Evolutionary conservation across 2,797 vertebrate species (phyloP).

Genomic region (Gephyroberyx darwinii): DNA sequence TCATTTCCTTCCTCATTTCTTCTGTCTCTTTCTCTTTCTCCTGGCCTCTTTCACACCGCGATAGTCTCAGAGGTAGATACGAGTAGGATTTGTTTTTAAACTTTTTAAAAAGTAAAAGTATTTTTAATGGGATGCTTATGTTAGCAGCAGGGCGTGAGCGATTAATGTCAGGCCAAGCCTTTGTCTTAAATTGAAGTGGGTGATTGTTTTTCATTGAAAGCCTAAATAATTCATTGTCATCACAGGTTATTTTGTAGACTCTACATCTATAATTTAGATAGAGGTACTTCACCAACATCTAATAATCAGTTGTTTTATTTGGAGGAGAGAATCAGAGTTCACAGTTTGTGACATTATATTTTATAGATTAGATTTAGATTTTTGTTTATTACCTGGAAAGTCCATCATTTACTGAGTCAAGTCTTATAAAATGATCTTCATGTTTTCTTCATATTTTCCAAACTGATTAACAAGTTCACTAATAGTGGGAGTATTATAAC

Average conservation of each 20-base stretch:
- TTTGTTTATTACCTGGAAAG: too few species aligned
- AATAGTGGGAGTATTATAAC: not conserved
- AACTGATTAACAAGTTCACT: not conserved
- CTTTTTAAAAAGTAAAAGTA: not conserved
- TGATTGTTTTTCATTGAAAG: not conserved
- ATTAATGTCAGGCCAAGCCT: not conserved
- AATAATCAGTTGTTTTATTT: not conserved
- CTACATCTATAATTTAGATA: not conserved
- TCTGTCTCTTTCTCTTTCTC: slow-evolving; percentile 6
- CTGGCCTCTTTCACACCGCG: slow-evolving; percentile 30
- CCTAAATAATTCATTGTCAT: not conserved
- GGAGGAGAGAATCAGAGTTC: not conserved
- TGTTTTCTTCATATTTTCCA: slow-evolving; percentile 5
- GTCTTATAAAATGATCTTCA: too few species aligned
- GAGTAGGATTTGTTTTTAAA: not conserved
- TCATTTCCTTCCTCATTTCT: slow-evolving; percentile 39
- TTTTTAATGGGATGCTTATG: too few species aligned
- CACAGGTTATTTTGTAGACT: not conserved
- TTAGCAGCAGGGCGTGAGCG: not conserved
- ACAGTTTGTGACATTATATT: not conserved
- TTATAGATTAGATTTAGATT: not conserved
- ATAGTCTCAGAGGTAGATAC: too few species aligned
- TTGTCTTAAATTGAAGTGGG: not conserved
- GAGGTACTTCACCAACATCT: not conserved
- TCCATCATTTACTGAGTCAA: too few species aligned